phyloP scores from a whole-genome alignment of 2,113 vertebrate species.

The Nothoprocta pentlandii region DNA sequence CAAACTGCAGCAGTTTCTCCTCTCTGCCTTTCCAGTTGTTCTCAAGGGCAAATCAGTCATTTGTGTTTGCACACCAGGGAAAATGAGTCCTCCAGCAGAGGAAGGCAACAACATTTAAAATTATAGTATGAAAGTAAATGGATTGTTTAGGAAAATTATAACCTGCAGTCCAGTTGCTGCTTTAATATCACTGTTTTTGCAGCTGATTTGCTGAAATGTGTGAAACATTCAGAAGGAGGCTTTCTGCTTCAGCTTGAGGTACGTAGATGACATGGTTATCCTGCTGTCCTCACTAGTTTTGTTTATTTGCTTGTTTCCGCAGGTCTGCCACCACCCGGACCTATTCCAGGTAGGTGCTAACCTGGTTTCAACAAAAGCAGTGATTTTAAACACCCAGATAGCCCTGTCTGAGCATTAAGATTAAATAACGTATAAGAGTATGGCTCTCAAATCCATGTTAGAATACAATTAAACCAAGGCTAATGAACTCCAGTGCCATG shows the following conservation, averaged over 20 bases:
- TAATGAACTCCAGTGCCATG: neutral
- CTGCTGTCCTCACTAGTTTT: neutral
- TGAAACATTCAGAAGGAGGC: neutral
- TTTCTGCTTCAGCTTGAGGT: neutral
- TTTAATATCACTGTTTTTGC: neutral
- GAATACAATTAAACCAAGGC: neutral
- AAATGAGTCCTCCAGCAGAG: neutral
- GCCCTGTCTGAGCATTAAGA: neutral
- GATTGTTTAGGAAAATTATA: accelerated
- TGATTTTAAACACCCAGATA: neutral
- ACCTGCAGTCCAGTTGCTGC: neutral
- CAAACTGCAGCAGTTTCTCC: neutral
- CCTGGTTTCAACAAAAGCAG: neutral
- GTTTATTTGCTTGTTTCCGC: neutral
- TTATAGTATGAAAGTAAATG: neutral
- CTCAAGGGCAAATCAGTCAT: neutral
- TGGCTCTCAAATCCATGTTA: neutral
- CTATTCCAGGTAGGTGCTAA: constrained; percentile 70
- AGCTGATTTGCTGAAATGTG: neutral
- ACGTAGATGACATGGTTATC: neutral
- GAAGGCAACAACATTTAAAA: neutral
- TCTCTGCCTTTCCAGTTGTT: neutral
- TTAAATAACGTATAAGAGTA: neutral
- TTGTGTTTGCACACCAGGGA: neutral
- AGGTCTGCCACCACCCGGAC: constrained; percentile 73